A percentile compares a stretch with the other conserved stretches of the same genome.
Evolutionary conservation across 2,113 vertebrate species (phyloP).

Genomic region (Gadus chalcogrammus): DNA sequence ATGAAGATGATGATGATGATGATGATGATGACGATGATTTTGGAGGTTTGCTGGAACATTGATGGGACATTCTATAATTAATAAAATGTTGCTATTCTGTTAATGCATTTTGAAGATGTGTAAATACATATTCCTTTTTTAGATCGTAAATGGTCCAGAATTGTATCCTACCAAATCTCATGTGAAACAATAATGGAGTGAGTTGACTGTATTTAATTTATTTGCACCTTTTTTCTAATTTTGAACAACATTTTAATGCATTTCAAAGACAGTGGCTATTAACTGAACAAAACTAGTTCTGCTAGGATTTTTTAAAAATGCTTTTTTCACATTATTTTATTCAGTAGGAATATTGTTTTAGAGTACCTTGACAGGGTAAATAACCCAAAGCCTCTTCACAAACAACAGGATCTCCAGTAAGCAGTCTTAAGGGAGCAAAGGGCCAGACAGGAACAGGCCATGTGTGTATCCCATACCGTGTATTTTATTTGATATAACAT

Average conservation of each 20-base stretch:
- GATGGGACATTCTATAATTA: constrained; percentile 51
- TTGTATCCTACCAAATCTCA: constrained; percentile 11
- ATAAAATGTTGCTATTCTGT: constrained; percentile 9
- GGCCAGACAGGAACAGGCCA: constrained; percentile 36
- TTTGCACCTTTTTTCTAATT: constrained; percentile 48
- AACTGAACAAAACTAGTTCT: constrained; percentile 39
- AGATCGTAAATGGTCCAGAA: constrained; percentile 24
- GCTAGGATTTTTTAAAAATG: constrained; percentile 4
- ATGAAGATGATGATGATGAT: neutral
- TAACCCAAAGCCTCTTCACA: constrained; percentile 12
- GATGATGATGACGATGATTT: constrained; percentile 14
- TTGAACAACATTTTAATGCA: constrained; percentile 49
- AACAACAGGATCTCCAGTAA: neutral
- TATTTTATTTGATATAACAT: constrained; percentile 19
- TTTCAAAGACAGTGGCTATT: constrained; percentile 43
- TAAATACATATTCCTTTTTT: constrained; percentile 36
- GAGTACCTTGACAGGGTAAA: constrained; percentile 24
- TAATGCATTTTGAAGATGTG: constrained; percentile 15
- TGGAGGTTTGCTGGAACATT: constrained; percentile 33
- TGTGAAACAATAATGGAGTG: constrained; percentile 16
- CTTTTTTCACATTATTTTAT: constrained; percentile 13
- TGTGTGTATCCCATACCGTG: constrained; percentile 48
- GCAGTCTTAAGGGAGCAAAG: neutral
- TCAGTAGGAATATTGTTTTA: constrained; percentile 6
- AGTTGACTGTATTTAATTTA: constrained; percentile 45